Evolutionary conservation across 2,888 invertebrate genomes (phyloP).

Genomic region (Taenaris catops): DNA sequence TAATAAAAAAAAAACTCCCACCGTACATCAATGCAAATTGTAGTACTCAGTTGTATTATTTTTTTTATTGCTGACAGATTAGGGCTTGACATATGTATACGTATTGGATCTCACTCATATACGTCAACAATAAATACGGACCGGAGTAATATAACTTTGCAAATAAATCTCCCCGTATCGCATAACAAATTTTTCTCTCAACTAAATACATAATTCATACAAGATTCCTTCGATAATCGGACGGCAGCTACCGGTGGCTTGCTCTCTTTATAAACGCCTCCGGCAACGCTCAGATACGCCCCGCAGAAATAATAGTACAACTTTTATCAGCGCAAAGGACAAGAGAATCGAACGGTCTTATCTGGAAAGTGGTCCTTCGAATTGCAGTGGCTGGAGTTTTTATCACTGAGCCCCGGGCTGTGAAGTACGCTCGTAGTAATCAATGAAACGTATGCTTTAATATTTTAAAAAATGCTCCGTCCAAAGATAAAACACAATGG

Average conservation of each 20-base stretch:
- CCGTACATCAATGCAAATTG: too few relatives aligned
- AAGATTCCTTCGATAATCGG: conserved; percentile 41
- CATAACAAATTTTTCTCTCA: conserved; percentile 45
- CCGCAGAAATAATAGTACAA: conserved; percentile 60
- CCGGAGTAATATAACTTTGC: conserved; percentile 31
- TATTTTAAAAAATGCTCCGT: too few relatives aligned
- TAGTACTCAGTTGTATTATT: too few relatives aligned
- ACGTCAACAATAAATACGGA: conserved; percentile 15
- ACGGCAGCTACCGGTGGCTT: conserved; percentile 32
- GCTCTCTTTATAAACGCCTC: conserved; percentile 36
- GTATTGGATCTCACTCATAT: conserved; percentile 5
- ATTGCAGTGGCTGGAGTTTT: conserved; percentile 60
- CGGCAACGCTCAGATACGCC: conserved; percentile 33
- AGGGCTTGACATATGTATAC: too few relatives aligned
- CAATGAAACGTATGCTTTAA: too few relatives aligned
- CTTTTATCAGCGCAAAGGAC: conserved; percentile 53
- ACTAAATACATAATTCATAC: conserved; percentile 70
- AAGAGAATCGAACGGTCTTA: conserved; percentile 40
- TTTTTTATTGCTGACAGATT: too few relatives aligned
- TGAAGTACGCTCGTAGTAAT: conserved; percentile 32
- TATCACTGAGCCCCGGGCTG: conserved; percentile 51
- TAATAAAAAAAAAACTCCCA: too few relatives aligned
- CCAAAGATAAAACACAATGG: too few relatives aligned
- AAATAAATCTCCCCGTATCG: conserved; percentile 37
- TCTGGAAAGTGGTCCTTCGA: conserved; percentile 52